Conservation (phyloP, 2,888 invertebrate species). For the Dioctria rufipes region DNA sequence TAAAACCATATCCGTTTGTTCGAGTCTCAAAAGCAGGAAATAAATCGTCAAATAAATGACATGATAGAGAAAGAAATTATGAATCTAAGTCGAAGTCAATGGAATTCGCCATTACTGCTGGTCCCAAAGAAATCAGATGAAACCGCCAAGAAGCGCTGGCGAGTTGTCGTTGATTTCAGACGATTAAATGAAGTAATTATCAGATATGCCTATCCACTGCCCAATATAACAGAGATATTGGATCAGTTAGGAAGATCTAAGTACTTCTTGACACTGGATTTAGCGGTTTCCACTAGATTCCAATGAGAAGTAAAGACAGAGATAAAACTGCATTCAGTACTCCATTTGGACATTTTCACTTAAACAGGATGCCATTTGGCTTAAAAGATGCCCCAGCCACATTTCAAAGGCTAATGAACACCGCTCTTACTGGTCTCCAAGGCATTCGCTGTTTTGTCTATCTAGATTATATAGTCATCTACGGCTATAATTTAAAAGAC, state of each 20-base stretch:
- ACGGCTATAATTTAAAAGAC: conserved; percentile 61
- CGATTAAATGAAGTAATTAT: too few species aligned
- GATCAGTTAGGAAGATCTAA: conserved; percentile 57
- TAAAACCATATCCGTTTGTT: too few species aligned
- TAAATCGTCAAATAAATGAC: too few species aligned
- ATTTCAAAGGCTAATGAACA: conserved; percentile 67
- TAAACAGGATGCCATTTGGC: conserved; percentile 65
- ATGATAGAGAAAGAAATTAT: too few species aligned
- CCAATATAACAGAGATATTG: conserved; percentile 58
- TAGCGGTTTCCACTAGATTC: conserved; percentile 60
- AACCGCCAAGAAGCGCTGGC: too few species aligned
- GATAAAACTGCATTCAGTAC: conserved; percentile 59
- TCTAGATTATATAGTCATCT: conserved; percentile 50
- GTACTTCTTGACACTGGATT: conserved; percentile 58
- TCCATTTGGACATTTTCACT: conserved; percentile 53
- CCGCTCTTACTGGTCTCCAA: conserved; percentile 64
- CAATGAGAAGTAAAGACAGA: conserved; percentile 46
- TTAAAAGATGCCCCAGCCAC: conserved; percentile 68
- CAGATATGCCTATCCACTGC: too few species aligned
- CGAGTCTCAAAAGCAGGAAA: too few species aligned
- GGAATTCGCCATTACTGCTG: too few species aligned
- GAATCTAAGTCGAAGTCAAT: too few species aligned
- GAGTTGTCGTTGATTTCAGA: too few species aligned
- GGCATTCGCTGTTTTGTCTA: conserved; percentile 58
- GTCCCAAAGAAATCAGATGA: too few species aligned